Base-by-base conservation (phyloP, 2,888 invertebrate species). In the Malthinus seriepunctatus region DNA sequence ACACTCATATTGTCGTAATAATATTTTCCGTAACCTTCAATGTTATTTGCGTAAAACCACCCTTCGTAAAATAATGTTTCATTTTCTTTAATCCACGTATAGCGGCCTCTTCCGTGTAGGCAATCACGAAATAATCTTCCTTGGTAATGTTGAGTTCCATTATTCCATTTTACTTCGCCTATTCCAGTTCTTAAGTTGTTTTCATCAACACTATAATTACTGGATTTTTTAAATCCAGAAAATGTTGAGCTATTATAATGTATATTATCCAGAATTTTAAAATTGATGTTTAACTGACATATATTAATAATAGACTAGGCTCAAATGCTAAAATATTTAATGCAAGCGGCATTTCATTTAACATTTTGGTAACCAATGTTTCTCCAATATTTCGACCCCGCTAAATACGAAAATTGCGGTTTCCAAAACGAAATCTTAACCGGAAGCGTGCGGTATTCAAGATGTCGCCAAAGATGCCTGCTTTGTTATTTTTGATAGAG, bases 1-100 rank as follows among this genome's bases (percentile, higher is more conserved):
- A 79, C 74, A 1, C 70, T 71, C n/a, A 81, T 81, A 56, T 83
- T 79, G 1, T 78, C 73, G 65, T 82, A 83, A 0, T 82, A 82
- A 69, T 82, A 77, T 11, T 74, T 70, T 0, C 83, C 83, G 62
- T 84, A 84, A 0, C 85, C 85, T 61, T 86, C 82, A 66, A 83
- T 76, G 38, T 72, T 69, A 64, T 84, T 84, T 59, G 76, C 77
- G 67, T 80, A 84, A 69, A 83, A 82, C 45, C 75, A 58, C 0
- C 84, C 84, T 61, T 83, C 82, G 65, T 83, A 83, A 0, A 79
- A 77, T 11, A 69, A 60, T 42, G 69, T 73, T 0, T 64, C 59
- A 9, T 76, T 76, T 1, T 71, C 71, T 15, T 11, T 8, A 4
- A 4, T 46, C 77, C 80, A 79, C 7, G 74, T 75, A 65, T 84